Evolutionary conservation across 2,888 invertebrate genomes (phyloP), one percentile per base, ranked within the genome.

Genomic region (Crocallis elinguaria): DNA sequence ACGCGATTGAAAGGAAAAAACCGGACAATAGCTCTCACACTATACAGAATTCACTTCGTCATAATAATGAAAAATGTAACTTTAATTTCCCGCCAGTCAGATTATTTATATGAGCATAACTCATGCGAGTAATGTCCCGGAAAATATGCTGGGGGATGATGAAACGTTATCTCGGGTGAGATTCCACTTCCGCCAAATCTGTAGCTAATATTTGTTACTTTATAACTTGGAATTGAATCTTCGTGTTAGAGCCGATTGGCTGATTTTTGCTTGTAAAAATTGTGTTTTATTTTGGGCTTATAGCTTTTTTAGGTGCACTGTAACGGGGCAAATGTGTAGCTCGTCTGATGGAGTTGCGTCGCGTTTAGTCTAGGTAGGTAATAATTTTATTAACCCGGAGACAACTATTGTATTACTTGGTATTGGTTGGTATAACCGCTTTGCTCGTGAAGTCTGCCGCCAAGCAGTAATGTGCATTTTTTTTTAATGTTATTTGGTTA

Each of bases 41-140:
- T 37, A 23, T 11, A 6, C 23, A 13, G 49, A 61, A 57, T 59
- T 58, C 54, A 60, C 52, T 55, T 44, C 48, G 29, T 30, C 37
- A 54, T 69, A 61, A 71, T 62, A 63, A 66, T 75, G 77, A 80
- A 74, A 73, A 73, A 79, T 73, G 74, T 54, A 63, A 63, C 61
- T 75, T 75, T 77, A 77, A 80, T 78, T 73, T 44, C 69, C 67
- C 70, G 71, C 68, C 42, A 53, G 71, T 66, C 77, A 73, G 73
- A 66, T 64, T 75, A 70, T 79, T 78, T 75, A 70, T 79, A 73
- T 68, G 62, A 66, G 52, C 45, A 67, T 74, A 73, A 71, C 59
- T 66, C 66, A 62, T 43, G 49, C 44, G 70, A 53, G 57, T 77
- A 79, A 78, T 71, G 72, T 65, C 51, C 60, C 67, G 64, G 61